phyloP scores from a whole-genome alignment of 2,797 vertebrate species.

The Neomorphus geoffroyi region DNA sequence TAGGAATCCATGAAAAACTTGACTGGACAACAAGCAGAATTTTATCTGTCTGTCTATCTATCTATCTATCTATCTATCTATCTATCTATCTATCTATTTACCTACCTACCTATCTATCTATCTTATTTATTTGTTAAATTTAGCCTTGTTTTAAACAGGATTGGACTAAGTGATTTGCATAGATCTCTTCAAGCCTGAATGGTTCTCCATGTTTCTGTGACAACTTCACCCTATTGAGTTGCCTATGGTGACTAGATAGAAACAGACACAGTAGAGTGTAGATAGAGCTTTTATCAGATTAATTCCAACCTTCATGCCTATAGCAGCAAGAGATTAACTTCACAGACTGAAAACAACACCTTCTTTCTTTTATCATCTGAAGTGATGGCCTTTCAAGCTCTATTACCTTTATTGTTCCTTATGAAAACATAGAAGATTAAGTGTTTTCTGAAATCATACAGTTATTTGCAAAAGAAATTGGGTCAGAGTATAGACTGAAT shows the following conservation, averaged over 20 bases:
- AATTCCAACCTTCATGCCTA: neutral
- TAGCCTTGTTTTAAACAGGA: neutral
- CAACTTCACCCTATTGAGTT: neutral
- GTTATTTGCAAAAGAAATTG: neutral
- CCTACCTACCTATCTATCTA: no score
- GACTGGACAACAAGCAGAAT: no score
- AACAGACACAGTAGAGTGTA: rapidly evolving
- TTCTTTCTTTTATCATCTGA: neutral
- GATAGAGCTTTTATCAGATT: neutral
- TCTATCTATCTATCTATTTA: no score
- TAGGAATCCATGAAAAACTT: neutral
- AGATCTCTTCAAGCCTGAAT: neutral
- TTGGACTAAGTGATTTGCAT: neutral
- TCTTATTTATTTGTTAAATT: neutral
- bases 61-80: no score
- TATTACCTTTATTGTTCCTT: neutral
- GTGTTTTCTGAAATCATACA: neutral
- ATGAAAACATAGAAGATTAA: neutral
- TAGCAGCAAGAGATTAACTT: neutral
- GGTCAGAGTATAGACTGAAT: neutral
- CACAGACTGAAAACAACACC: neutral
- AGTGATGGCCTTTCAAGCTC: neutral
- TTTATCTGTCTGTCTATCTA: no score
- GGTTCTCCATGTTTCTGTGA: neutral
- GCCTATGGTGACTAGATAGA: neutral